Evolutionary conservation across 2,888 invertebrate genomes (phyloP).

Genomic region (Steinernema carpocapsae): DNA sequence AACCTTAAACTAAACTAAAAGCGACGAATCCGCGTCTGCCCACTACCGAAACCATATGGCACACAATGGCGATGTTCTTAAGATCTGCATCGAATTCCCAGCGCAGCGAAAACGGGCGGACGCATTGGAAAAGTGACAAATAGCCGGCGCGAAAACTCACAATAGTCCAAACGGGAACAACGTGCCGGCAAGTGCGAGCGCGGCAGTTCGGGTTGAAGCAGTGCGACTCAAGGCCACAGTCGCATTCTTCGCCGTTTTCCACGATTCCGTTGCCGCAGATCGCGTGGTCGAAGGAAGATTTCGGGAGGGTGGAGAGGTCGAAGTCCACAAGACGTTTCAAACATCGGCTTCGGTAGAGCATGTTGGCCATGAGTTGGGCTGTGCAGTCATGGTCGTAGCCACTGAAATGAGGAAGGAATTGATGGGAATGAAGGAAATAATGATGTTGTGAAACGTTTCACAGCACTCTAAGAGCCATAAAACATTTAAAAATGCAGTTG

Average conservation of each 20-base stretch:
- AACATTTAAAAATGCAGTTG: too few relatives aligned
- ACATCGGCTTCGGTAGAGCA: slow-evolving; percentile 61
- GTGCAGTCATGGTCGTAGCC: slow-evolving; percentile 68
- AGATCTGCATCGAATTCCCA: too few relatives aligned
- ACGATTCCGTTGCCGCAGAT: slow-evolving; percentile 63
- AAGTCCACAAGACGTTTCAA: slow-evolving; percentile 34
- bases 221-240: slow-evolving; percentile 58
- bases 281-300: slow-evolving; percentile 36
- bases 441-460: too few relatives aligned
- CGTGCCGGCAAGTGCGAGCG: slow-evolving; percentile 51
- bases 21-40: too few relatives aligned
- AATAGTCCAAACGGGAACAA: slow-evolving; percentile 41
- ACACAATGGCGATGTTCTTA: too few relatives aligned
- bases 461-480: too few relatives aligned
- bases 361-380: slow-evolving; percentile 62
- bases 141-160: slow-evolving; percentile 36
- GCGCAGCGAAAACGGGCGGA: too few relatives aligned
- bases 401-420: slow-evolving; percentile 47
- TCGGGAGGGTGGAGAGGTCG: slow-evolving; percentile 13
- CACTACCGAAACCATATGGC: too few relatives aligned
- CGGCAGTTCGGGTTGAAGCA: slow-evolving; percentile 59
- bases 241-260: slow-evolving; percentile 64
- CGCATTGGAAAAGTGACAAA: slow-evolving; percentile 10
- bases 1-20: too few relatives aligned
- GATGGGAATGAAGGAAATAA: too few relatives aligned